phyloP scores from a whole-genome alignment of 2,888 invertebrate species.

The Athalia circularis region DNA sequence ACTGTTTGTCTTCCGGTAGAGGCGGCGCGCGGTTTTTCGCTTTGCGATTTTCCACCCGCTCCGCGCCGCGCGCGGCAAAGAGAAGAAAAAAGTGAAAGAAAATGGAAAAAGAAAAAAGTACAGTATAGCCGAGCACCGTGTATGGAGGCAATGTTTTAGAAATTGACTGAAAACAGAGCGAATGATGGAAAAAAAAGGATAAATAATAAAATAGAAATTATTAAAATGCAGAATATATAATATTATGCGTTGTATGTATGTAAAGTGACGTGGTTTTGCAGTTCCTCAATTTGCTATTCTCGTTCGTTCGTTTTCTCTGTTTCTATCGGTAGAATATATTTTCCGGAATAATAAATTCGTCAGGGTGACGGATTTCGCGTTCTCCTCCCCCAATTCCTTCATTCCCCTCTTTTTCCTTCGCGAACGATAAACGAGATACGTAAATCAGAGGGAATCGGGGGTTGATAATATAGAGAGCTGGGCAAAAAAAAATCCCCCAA shows the following conservation, averaged over 20 bases:
- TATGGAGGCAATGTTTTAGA: too few species aligned
- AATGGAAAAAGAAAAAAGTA: background rate
- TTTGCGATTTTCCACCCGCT: background rate
- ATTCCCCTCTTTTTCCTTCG: too few species aligned
- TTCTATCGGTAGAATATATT: background rate
- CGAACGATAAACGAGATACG: slow-evolving; percentile 14
- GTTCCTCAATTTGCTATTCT: background rate
- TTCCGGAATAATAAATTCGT: slow-evolving; percentile 29
- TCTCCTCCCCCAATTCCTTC: background rate
- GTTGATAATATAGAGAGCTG: background rate
- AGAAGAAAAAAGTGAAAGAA: background rate
- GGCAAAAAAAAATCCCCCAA: background rate
- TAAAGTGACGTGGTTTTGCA: too few species aligned
- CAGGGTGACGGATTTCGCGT: slow-evolving; percentile 12
- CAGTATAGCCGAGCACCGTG: background rate
- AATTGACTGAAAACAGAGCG: too few species aligned
- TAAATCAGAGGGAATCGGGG: background rate
- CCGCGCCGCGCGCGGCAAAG: too few species aligned
- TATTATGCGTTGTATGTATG: too few species aligned
- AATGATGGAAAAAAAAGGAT: too few species aligned
- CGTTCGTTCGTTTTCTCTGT: background rate
- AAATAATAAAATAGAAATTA: too few species aligned
- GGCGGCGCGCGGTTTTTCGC: background rate
- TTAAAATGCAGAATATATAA: too few species aligned
- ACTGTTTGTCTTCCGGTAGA: background rate